Evolutionary conservation across 2,888 invertebrate species (phyloP).

Genomic region (Eristalis arbustorum): DNA sequence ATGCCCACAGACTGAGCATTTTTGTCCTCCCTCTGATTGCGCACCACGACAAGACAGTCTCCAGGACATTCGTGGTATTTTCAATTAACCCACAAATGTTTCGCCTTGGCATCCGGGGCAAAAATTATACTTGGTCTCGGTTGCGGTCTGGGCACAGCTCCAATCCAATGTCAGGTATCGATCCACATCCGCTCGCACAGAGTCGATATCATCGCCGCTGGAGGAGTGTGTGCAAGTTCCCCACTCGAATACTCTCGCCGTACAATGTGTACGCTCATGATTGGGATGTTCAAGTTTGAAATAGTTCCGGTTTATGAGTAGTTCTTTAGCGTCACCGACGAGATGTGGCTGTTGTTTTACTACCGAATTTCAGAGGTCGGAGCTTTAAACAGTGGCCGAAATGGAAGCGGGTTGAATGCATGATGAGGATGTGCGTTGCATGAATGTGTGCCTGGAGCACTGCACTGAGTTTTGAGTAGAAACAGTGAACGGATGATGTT

Average conservation of each 20-base stretch:
- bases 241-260: neutral
- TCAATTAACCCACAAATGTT: constrained; percentile 3
- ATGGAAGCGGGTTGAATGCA: neutral
- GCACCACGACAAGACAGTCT: neutral
- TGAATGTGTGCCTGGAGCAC: neutral
- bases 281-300: neutral
- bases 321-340: neutral
- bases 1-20: constrained; percentile 3
- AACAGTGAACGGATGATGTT: neutral
- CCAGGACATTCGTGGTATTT: neutral
- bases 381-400: neutral
- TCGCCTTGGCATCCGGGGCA: neutral
- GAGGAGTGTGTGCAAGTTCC: neutral
- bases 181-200: neutral
- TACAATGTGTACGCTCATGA: neutral
- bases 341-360: neutral
- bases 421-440: neutral
- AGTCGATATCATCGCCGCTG: too few relatives aligned
- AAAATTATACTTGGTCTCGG: neutral
- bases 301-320: neutral
- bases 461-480: neutral
- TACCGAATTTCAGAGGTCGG: neutral
- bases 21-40: neutral
- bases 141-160: neutral
- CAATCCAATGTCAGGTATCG: neutral